Evolutionary conservation across 92 coral and sea anemone genomes (phyloP), one percentile per base, ranked within the genome.

Genomic region (Palythoa caribaeorum): DNA sequence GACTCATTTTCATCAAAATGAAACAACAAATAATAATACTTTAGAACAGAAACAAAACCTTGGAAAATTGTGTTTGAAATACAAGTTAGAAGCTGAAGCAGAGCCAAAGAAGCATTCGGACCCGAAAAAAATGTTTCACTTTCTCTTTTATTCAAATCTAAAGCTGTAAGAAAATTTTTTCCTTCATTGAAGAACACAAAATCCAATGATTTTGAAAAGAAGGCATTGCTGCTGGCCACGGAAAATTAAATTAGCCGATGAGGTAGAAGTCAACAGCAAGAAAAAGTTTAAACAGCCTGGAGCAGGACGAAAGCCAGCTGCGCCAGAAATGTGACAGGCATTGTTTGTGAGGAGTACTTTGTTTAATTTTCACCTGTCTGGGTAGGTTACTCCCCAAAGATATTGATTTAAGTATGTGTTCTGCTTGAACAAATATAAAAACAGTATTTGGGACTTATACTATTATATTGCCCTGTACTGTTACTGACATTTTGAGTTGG

Each of bases 301-400:
- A 71, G 78, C 60, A 47, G 88, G 88, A 69, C 39, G 88, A 84
- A 66, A 66, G 70, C 79, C 88, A 71, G 55, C 60, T 70, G 39
- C 47, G 44, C 78, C 40, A 36, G 79, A 71, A 70, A 79, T 84
- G 39, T 1, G 79, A 68, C 87, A 71, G 70, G 88, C 88, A 71
- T 59, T 65, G 51, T 85, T 73, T n/a, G 80, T 28, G 28, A 28
- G 28, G 28, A 28, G 28, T 28, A 28, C 28, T 28, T 28, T 28
- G 63, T 55, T 55, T 55, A 55, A 55, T 11, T 55, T 11, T 55
- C 17, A 55, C 9, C 63, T 55, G 63, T 55, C 63, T 55, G 63
- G 63, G 63, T 12, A 55, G 9, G 63, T 55, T 55, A 55, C 63
- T 55, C 63, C 63, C 63, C 63, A 55, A 55, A 11, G 17, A 55